Percentiles rank a stretch among this genome's conserved stretches.
These are phyloP conservation scores for Spinus olivaceus DNA, from an alignment of 2,797 vertebrate species.

Conservation along the genomic window DNA sequence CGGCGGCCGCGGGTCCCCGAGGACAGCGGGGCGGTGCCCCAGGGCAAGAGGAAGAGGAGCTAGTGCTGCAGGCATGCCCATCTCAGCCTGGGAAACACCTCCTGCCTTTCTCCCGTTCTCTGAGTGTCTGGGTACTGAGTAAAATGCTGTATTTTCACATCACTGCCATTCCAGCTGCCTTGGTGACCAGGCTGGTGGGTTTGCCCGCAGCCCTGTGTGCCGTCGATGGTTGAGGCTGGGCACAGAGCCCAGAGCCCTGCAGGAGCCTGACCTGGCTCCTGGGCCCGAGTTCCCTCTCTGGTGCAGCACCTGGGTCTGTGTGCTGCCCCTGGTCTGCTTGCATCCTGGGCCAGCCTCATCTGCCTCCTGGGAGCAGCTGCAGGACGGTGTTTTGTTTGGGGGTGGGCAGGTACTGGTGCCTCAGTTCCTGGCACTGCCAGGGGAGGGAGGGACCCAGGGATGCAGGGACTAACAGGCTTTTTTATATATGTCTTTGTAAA, in stretches of 20 bases:
- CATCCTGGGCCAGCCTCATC: accelerated
- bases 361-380: accelerated
- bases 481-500: neutral
- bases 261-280: neutral
- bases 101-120: accelerated
- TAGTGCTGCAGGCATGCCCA: neutral
- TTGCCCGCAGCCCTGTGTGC: neutral
- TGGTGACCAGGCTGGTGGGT: neutral
- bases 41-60: slow-evolving; percentile 64
- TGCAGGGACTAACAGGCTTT: accelerated
- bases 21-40: neutral
- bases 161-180: neutral
- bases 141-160: neutral
- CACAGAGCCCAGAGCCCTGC: neutral
- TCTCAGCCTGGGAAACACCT: neutral
- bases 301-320: accelerated
- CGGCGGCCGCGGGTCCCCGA: neutral
- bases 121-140: neutral
- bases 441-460: neutral
- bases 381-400: accelerated
- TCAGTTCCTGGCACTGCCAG: neutral
- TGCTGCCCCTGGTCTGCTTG: accelerated
- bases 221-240: accelerated
- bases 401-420: accelerated
- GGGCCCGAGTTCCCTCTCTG: accelerated